A percentile compares a stretch with the other conserved stretches of the same genome.
Conservation (phyloP, 1,140 invertebrate species). For the Cyclina sinensis region DNA sequence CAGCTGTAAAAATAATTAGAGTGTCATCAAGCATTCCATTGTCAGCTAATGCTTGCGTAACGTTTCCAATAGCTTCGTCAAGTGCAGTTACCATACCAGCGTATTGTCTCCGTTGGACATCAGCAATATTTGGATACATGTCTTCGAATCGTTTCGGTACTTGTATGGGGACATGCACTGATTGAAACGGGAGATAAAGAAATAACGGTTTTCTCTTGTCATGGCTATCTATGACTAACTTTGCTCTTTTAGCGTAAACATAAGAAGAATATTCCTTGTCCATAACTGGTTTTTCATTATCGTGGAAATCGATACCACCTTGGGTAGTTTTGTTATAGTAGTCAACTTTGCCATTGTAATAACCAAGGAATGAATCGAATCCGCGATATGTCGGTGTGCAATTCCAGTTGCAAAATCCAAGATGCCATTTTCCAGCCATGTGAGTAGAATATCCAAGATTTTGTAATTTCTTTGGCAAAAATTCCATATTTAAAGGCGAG, state of each 20-base stretch:
- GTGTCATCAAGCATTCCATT: constrained; percentile 75
- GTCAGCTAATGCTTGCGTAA: constrained; percentile 86
- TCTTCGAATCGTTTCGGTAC: constrained; percentile 37
- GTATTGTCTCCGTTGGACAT: constrained; percentile 63
- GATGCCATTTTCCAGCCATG: constrained; percentile 92
- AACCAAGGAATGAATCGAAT: constrained; percentile 87
- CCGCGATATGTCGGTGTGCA: constrained; percentile 86
- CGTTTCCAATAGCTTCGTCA: constrained; percentile 87
- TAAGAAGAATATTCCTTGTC: not conserved
- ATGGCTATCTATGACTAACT: not conserved
- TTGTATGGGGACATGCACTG: constrained; percentile 12
- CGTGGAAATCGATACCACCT: constrained; percentile 9
- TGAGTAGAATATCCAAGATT: constrained; percentile 88
- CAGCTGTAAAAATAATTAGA: constrained; percentile 60
- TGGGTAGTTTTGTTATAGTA: constrained; percentile 76
- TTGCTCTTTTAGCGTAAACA: not conserved
- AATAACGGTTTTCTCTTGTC: not conserved
- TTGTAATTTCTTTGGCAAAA: constrained; percentile 84
- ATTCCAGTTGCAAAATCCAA: constrained; percentile 86
- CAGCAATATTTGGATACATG: constrained; percentile 56
- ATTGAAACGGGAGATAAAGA: constrained; percentile 35
- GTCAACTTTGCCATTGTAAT: constrained; percentile 83
- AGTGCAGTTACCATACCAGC: constrained; percentile 87
- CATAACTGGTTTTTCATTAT: constrained; percentile 61
- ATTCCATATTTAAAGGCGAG: not conserved